Evolutionary conservation across 2,113 vertebrate species (phyloP).

Genomic region (Nycticebus coucang): DNA sequence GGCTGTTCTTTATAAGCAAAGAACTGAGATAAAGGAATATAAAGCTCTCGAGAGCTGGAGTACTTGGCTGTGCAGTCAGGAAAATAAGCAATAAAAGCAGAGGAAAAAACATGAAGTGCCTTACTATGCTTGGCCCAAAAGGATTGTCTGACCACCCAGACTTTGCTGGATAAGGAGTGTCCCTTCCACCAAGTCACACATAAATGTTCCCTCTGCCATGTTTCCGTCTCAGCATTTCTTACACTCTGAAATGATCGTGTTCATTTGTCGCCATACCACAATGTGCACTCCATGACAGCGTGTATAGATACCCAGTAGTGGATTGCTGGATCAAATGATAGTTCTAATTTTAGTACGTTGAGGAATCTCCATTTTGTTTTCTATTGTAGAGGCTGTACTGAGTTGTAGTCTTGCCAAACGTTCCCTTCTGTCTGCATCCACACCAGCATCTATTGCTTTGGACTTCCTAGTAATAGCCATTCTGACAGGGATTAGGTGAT

Average conservation of each 20-base stretch:
- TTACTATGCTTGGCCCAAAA: neutral
- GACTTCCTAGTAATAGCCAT: too few species aligned
- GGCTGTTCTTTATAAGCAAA: neutral
- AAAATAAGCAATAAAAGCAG: neutral
- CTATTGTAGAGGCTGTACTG: too few species aligned
- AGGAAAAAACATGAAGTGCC: neutral
- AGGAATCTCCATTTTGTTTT: too few species aligned
- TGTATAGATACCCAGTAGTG: neutral
- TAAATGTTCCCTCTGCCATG: neutral
- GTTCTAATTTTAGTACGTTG: too few species aligned
- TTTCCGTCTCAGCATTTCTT: neutral
- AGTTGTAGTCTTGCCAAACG: too few species aligned
- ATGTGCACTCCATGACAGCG: neutral
- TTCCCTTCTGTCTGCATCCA: too few species aligned
- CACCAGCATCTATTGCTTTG: too few species aligned
- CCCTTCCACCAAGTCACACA: neutral
- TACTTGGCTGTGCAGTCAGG: neutral
- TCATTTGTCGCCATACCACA: neutral
- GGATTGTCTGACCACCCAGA: neutral
- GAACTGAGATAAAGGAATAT: neutral
- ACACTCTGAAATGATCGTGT: neutral
- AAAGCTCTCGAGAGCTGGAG: neutral
- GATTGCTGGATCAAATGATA: too few species aligned
- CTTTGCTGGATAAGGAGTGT: neutral
- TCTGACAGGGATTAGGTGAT: too few species aligned